A percentile compares a stretch with the other conserved stretches of the same genome.
These are phyloP conservation scores for Rotaria macrura DNA, from an alignment of 2,888 invertebrate species.

Conservation along the genomic window DNA sequence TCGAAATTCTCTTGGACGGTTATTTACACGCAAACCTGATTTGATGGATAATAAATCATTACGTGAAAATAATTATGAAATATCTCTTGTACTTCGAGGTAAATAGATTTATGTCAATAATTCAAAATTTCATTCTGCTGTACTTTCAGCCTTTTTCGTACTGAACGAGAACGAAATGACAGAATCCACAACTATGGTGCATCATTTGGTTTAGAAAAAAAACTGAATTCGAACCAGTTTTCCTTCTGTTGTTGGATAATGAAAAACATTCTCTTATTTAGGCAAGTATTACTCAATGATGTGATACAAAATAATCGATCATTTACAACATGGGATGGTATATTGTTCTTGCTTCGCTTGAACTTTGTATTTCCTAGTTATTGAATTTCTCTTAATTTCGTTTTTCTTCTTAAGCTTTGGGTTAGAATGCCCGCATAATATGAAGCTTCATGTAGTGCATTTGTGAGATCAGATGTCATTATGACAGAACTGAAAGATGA, in stretches of 20 bases:
- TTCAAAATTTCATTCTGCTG: too few species aligned
- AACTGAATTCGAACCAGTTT: slow-evolving; percentile 64
- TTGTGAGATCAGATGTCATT: slow-evolving; percentile 97
- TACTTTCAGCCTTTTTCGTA: background rate
- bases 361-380: too few species aligned
- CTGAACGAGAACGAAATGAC: background rate
- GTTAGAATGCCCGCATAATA: slow-evolving; percentile 99
- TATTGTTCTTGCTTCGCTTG: slow-evolving; percentile 99
- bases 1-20: slow-evolving; percentile 84
- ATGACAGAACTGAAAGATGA: slow-evolving; percentile 98
- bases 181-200: slow-evolving; percentile 30
- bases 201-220: slow-evolving; percentile 31
- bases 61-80: background rate
- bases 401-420: too few species aligned
- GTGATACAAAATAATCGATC: slow-evolving; percentile 99
- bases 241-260: slow-evolving; percentile 73
- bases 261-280: slow-evolving; percentile 60
- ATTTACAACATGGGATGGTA: slow-evolving; percentile 97
- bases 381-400: too few species aligned
- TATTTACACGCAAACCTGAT: slow-evolving; percentile 92
- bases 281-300: slow-evolving; percentile 88
- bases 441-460: slow-evolving; percentile 89
- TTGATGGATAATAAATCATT: background rate
- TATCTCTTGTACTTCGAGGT: background rate
- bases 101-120: too few species aligned